Evolutionary conservation across 37 sponge, comb jelly and placozoan species (phyloP), one percentile per base, ranked within the genome.

Genomic region (Eunapius fragilis): DNA sequence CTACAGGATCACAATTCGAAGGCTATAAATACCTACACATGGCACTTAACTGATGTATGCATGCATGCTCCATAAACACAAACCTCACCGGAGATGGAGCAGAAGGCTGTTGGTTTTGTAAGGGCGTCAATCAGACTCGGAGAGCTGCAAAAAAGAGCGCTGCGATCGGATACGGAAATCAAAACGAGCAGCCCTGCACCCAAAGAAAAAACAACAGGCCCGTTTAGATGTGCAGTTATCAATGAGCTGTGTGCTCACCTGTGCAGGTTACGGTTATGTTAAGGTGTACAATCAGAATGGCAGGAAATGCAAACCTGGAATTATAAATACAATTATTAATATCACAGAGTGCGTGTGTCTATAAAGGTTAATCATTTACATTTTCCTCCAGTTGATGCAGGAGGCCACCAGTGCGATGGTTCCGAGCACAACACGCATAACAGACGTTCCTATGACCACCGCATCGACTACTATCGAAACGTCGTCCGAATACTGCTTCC

Each of bases 281-380:
- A 7, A 76, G 31, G 38, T 85, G 76, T 10, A 85, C 78, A 76
- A 85, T 74, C 5, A 73, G 48, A 47, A 67, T 17, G 33, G 35
- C 76, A 9, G 85, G 85, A 32, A 85, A 85, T 2, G 30, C 23
- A 33, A 85, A 76, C 85, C 85, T 85, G 69, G 23, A 37, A 25
- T 41, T 41, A 74, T 25, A 35, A 47, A 37, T 74, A 38, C 75
- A 74, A 17, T 58, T 17, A 58, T 10, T 13, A 17, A 2, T 58
- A 2, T 58, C 14, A 58, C 17, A 1, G 41, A 13, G 17, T 10
- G 17, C 58, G 17, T 58, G 22, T 2, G 17, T 19, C 7, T 58
- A 2, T 19, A 58, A 58, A 17, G 7, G 4, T 4, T 10, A 58
- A 17, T 13, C 1, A 19, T 13, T 58, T 58, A 58, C 58, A 58